phyloP scores from a whole-genome alignment of 1,140 invertebrate genomes.

The Holcopasites calliopsidis region DNA sequence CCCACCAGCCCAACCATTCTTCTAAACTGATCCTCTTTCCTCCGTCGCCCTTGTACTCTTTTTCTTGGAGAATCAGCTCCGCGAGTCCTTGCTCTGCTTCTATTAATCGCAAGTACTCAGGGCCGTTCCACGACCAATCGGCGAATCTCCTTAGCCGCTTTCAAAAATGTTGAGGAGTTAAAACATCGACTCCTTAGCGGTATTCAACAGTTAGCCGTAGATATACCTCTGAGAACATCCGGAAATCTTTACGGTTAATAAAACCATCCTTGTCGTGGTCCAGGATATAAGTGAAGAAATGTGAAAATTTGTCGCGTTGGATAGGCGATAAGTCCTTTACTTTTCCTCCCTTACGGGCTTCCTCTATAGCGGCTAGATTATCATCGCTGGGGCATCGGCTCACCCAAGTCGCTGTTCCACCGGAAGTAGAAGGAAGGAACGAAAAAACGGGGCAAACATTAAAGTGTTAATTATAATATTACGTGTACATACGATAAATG shows the following conservation, averaged over 20 bases:
- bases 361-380: conserved; percentile 44
- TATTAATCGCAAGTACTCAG: conserved; percentile 84
- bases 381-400: conserved; percentile 82
- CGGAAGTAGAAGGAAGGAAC: not conserved
- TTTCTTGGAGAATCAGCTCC: conserved; percentile 45
- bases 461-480: not conserved
- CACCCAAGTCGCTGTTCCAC: conserved; percentile 83
- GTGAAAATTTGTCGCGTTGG: conserved; percentile 84
- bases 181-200: too few relatives aligned
- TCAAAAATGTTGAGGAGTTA: not conserved
- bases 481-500: not conserved
- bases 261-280: conserved; percentile 86
- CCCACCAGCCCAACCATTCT: conserved; percentile 85
- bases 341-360: conserved; percentile 16
- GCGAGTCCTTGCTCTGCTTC: conserved; percentile 79
- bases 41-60: not conserved
- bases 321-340: conserved; percentile 80
- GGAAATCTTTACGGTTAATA: conserved; percentile 85
- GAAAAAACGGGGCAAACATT: not conserved
- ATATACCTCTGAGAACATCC: conserved; percentile 84
- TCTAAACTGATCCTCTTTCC: conserved; percentile 70
- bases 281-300: conserved; percentile 85
- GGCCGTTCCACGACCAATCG: conserved; percentile 85
- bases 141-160: conserved; percentile 86
- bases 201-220: too few relatives aligned